Evolutionary conservation across 2,797 vertebrate species (phyloP).

Genomic region (Rousettus madagascariensis): DNA sequence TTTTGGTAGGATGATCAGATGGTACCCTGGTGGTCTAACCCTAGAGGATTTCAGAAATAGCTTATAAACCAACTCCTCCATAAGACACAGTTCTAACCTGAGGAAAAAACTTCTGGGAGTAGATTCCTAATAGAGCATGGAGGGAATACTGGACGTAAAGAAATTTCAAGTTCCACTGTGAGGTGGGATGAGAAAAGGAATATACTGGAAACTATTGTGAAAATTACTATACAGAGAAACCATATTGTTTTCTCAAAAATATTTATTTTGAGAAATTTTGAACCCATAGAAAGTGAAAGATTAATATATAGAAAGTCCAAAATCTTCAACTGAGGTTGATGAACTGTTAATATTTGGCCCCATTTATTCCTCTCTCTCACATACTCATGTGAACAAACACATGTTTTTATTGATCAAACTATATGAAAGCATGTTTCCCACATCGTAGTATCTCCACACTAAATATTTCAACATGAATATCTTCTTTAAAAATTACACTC

Average conservation of each 20-base stretch:
- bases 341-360: not conserved
- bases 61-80: not conserved
- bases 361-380: not conserved
- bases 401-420: not conserved
- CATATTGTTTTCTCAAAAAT: not conserved
- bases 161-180: not conserved
- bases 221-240: not conserved
- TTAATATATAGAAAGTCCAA: not conserved
- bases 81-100: not conserved
- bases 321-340: not conserved
- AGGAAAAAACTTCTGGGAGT: not conserved
- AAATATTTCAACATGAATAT: not conserved
- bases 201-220: not conserved
- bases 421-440: not conserved
- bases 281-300: not conserved
- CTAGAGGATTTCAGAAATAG: not conserved
- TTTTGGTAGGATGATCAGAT: not conserved
- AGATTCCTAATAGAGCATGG: not conserved
- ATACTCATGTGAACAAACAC: not conserved
- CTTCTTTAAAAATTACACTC: not conserved
- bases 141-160: not conserved
- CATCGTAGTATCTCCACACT: not conserved
- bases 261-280: not conserved
- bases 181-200: not conserved
- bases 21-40: not conserved